Conservation (phyloP, 1,140 invertebrate species). For the Drosophila paulistorum region DNA sequence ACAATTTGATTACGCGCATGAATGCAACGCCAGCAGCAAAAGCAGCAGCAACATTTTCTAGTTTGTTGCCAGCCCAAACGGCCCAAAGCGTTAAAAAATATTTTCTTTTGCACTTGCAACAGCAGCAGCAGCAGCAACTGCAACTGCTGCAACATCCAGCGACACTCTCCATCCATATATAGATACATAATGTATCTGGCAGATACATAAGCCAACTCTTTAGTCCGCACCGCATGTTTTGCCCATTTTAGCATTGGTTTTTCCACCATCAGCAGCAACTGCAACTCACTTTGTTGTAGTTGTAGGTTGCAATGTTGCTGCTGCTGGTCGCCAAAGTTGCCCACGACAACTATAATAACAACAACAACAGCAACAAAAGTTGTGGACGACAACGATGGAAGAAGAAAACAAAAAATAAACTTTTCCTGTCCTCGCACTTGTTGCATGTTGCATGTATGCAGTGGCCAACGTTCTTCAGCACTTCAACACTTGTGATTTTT, state of each 20-base stretch:
- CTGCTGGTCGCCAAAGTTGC: constrained; percentile 43
- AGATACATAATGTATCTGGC: constrained; percentile 73
- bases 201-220: constrained; percentile 69
- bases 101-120: constrained; percentile 74
- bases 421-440: constrained; percentile 76
- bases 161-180: constrained; percentile 56
- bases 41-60: constrained; percentile 67
- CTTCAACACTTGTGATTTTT: constrained; percentile 80
- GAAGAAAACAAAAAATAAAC: constrained; percentile 24
- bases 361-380: neutral
- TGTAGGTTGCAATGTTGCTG: constrained; percentile 24
- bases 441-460: constrained; percentile 44
- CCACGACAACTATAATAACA: constrained; percentile 23
- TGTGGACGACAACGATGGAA: constrained; percentile 46
- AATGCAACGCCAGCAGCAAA: constrained; percentile 64
- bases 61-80: constrained; percentile 47
- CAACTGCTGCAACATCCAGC: constrained; percentile 31
- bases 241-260: constrained; percentile 77
- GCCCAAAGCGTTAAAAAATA: constrained; percentile 79
- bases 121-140: constrained; percentile 23
- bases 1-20: constrained; percentile 82
- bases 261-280: constrained; percentile 29
- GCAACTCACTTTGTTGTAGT: constrained; percentile 19
- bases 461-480: constrained; percentile 59
- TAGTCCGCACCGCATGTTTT: constrained; percentile 69